Evolutionary conservation across 2,797 vertebrate genomes (phyloP), one percentile per base, ranked within the genome.

Genomic region (Pachyuromys duprasi): DNA sequence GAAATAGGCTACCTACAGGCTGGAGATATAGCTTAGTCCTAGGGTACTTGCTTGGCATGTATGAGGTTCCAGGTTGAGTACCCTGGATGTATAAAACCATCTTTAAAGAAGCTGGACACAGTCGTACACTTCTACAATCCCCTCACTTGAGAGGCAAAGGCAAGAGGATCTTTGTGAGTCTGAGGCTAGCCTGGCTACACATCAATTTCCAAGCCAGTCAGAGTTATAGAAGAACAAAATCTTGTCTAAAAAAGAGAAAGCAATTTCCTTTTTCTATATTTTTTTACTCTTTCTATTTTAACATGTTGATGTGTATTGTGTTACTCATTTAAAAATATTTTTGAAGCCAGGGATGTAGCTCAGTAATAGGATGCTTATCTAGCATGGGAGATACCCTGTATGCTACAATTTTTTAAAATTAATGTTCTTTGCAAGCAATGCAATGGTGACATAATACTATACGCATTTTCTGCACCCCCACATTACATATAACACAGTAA

Each of bases 291-390:
- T 75, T 82, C 62, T 83, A 76, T 78, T 90, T 57, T 93, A 84
- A 87, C 72, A 82, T 28, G 92, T 53, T 75, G 75, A 26, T 79
- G 12, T 57, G 69, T 89, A 28, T 31, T 70, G n/a, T 69, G n/a
- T 82, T 75, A 83, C 39, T 95, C 62, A 95, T 78, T 86, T 82
- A 81, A 89, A 90, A 67, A 36, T 60, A 8, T 70, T 57, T 86
- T 95, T 78, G 74, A 89, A 75, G 65, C 24, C 60, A 82, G 8
- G 39, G 39, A 45, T 45, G 8, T 45, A 65, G 53, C 20, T 89
- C 42, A 78, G 86, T 65, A 31, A n/a, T 65, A 65, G 39, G 45
- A 24, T 65, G 22, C 49, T 63, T 89, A 39, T 45, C 31, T 49
- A 75, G 31, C 45, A 89, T 53, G 42, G 31, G 31, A 24, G 57